Conservation (phyloP, 2,113 vertebrate genomes). For the Chloropsis hardwickii region DNA sequence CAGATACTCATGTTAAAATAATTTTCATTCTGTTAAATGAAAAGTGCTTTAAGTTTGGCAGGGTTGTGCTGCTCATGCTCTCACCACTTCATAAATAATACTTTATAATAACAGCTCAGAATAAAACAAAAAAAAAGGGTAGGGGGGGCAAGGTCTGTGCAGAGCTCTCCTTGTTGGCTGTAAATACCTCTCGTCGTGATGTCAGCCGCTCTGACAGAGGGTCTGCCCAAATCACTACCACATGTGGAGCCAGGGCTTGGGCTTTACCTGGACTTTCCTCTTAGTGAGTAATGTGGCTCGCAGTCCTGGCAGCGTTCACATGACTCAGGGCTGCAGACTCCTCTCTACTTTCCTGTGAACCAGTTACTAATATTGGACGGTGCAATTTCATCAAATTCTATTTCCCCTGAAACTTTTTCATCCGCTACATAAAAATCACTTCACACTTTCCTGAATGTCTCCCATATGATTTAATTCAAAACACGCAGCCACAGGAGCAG, state of each 20-base stretch:
- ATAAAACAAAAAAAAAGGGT: not conserved
- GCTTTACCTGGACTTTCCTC: constrained; percentile 53
- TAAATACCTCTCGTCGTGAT: constrained; percentile 45
- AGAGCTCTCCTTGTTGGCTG: not conserved
- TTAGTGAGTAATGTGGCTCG: not conserved
- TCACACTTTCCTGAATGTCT: not conserved
- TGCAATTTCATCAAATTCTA: not conserved
- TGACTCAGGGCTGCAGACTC: not conserved
- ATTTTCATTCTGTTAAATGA: constrained; percentile 59
- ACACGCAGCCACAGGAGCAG: not conserved
- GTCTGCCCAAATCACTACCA: constrained; percentile 44
- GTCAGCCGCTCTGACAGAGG: not conserved
- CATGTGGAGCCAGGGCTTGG: not conserved
- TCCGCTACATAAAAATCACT: constrained; percentile 1
- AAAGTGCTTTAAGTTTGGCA: constrained; percentile 59
- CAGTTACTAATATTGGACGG: not conserved
- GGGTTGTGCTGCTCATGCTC: constrained; percentile 48
- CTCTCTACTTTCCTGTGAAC: not conserved
- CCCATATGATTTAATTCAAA: not conserved
- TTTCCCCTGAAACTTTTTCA: not conserved
- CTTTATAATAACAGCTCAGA: constrained; percentile 37
- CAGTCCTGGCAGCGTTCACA: not conserved
- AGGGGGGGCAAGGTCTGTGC: not conserved
- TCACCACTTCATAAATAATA: constrained; percentile 67
- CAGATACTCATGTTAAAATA: constrained; percentile 59